These are phyloP conservation scores for Tenthredo mesomela DNA, from an alignment of 2,888 invertebrate species.

Conservation along the genomic window DNA sequence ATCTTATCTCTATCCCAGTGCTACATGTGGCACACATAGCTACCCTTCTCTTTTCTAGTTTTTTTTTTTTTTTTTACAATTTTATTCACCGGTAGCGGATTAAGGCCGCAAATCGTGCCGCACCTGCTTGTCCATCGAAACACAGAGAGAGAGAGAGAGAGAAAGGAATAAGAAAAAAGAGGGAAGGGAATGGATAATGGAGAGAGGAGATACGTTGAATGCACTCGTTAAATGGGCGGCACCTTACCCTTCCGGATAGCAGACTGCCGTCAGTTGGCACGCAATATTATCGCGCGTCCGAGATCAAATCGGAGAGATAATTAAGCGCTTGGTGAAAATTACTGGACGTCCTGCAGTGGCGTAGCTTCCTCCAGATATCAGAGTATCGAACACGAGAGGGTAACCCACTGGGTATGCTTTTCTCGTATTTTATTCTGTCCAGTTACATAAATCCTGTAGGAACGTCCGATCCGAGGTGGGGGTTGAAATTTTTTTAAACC, in stretches of 20 bases:
- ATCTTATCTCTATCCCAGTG: neutral
- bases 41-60: neutral
- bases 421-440: neutral
- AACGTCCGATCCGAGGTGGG: neutral
- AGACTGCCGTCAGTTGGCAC: slow-evolving; percentile 47
- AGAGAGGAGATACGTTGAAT: slow-evolving; percentile 49
- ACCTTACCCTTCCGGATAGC: slow-evolving; percentile 50
- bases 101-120: slow-evolving; percentile 14
- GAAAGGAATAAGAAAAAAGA: neutral
- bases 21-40: too few species aligned
- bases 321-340: slow-evolving; percentile 52
- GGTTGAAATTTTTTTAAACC: neutral
- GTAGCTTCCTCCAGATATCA: slow-evolving; percentile 4
- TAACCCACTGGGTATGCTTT: neutral
- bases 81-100: neutral
- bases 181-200: slow-evolving; percentile 2
- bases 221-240: slow-evolving; percentile 54
- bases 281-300: slow-evolving; percentile 53
- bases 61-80: slow-evolving; percentile 3
- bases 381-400: neutral
- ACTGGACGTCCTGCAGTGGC: slow-evolving; percentile 30
- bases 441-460: neutral
- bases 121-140: slow-evolving; percentile 46
- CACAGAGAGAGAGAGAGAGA: slow-evolving; percentile 3
- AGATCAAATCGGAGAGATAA: slow-evolving; percentile 51